Percentiles rank a stretch among this genome's conserved stretches.
These are phyloP conservation scores for Nautilus pompilius DNA, from an alignment of 1,140 invertebrate genomes.

Conservation along the genomic window DNA sequence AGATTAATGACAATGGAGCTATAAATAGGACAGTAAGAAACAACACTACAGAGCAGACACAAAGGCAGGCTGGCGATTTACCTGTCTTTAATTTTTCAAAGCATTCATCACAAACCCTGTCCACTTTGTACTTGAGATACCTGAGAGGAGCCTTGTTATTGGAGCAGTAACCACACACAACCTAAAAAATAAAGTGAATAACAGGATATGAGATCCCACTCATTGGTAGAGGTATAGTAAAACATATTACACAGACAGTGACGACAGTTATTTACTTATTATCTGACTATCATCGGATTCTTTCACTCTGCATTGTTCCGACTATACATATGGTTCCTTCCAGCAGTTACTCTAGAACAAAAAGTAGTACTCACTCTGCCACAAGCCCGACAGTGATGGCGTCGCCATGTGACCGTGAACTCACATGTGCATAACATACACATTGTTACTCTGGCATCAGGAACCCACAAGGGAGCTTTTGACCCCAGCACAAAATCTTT, in stretches of 20 bases:
- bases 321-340: too few species aligned
- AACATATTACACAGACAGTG: too few species aligned
- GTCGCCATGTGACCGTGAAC: constrained; percentile 71
- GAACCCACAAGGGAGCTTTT: constrained; percentile 68
- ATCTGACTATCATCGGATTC: too few species aligned
- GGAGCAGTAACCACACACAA: constrained; percentile 71
- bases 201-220: too few species aligned
- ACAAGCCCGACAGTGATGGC: constrained; percentile 75
- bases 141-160: constrained; percentile 66
- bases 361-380: constrained; percentile 61
- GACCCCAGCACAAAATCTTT: constrained; percentile 48
- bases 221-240: too few species aligned
- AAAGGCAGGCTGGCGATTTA: constrained; percentile 30
- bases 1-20: too few species aligned
- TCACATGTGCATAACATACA: constrained; percentile 71
- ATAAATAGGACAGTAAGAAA: too few species aligned
- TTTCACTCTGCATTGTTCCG: too few species aligned
- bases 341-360: too few species aligned
- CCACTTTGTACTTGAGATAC: constrained; percentile 63
- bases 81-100: constrained; percentile 57
- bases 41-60: too few species aligned
- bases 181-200: constrained; percentile 57
- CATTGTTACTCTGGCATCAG: constrained; percentile 68
- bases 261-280: too few species aligned
- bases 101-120: constrained; percentile 64